Percentiles rank a stretch among this genome's conserved stretches.
Conservation (phyloP, 2,113 vertebrate species). For the Menidia beryllina region DNA sequence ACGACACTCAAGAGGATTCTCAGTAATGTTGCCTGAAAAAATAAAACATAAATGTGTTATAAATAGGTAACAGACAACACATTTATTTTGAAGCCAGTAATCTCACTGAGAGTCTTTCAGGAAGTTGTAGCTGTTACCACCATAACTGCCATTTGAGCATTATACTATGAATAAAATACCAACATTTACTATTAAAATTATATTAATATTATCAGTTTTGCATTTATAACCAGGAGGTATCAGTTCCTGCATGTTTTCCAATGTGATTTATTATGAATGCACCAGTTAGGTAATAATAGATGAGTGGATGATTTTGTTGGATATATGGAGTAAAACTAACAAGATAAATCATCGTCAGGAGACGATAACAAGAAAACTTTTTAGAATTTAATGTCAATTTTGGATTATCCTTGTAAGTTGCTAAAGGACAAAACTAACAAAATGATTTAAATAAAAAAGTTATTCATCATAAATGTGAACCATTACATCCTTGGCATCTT, state of each 20-base stretch:
- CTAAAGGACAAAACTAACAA: too few species aligned
- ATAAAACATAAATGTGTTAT: not conserved
- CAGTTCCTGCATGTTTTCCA: not conserved
- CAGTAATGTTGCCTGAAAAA: conserved; percentile 40
- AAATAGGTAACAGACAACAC: not conserved
- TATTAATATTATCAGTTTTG: not conserved
- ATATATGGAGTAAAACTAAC: not conserved
- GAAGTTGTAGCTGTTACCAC: too few species aligned
- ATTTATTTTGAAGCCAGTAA: not conserved
- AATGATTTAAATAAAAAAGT: too few species aligned
- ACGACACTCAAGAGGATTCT: conserved; percentile 7
- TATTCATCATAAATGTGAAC: too few species aligned
- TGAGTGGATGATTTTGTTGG: not conserved
- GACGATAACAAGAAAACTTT: too few species aligned
- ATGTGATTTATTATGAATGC: not conserved
- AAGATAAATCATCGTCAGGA: not conserved
- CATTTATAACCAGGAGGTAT: not conserved
- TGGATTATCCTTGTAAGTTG: not conserved
- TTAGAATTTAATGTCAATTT: not conserved
- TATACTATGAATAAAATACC: not conserved
- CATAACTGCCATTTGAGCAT: not conserved
- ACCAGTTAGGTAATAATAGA: not conserved
- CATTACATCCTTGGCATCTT: too few species aligned
- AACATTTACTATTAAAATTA: too few species aligned
- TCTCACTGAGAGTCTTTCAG: not conserved